Evolutionary conservation across 2,888 invertebrate species (phyloP).

Genomic region (Trissolcus japonicus): DNA sequence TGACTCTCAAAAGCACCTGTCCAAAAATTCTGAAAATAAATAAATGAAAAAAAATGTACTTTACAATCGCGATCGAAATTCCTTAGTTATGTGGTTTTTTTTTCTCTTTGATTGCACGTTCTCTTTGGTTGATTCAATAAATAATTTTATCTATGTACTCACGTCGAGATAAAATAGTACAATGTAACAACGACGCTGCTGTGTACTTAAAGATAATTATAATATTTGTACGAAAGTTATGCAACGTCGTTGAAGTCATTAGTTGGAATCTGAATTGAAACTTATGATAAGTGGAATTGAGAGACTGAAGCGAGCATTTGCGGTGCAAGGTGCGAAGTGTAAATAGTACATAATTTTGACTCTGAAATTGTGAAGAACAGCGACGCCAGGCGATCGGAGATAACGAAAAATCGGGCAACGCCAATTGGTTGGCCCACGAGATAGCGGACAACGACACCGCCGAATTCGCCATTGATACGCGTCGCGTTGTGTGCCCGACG

Average conservation of each 20-base stretch:
- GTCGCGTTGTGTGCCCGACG: slow-evolving; percentile 29
- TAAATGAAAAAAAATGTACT: too few species aligned
- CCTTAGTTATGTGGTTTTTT: background rate
- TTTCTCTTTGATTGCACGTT: slow-evolving; percentile 2
- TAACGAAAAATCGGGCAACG: slow-evolving; percentile 37
- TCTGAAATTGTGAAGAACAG: slow-evolving; percentile 27
- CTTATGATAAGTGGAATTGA: slow-evolving; percentile 20
- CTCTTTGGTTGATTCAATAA: slow-evolving; percentile 17
- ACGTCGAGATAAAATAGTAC: slow-evolving; percentile 45
- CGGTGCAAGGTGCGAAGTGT: slow-evolving; percentile 45
- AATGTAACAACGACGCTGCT: slow-evolving; percentile 47
- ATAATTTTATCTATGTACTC: slow-evolving; percentile 49
- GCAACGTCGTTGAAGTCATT: slow-evolving; percentile 27
- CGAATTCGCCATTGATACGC: slow-evolving; percentile 53
- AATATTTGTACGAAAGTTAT: slow-evolving; percentile 45
- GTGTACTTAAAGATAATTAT: slow-evolving; percentile 49
- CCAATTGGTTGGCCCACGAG: slow-evolving; percentile 33
- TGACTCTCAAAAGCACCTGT: too few species aligned
- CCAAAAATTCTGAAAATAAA: too few species aligned
- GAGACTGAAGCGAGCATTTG: slow-evolving; percentile 13
- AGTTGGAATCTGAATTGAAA: slow-evolving; percentile 32
- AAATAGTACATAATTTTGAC: slow-evolving; percentile 32
- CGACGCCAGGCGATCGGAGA: slow-evolving; percentile 42
- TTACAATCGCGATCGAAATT: background rate
- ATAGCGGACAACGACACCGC: slow-evolving; percentile 49